Evolutionary conservation across 2,113 vertebrate species (phyloP), one percentile per base, ranked within the genome.

Genomic region (Capreolus pygargus): DNA sequence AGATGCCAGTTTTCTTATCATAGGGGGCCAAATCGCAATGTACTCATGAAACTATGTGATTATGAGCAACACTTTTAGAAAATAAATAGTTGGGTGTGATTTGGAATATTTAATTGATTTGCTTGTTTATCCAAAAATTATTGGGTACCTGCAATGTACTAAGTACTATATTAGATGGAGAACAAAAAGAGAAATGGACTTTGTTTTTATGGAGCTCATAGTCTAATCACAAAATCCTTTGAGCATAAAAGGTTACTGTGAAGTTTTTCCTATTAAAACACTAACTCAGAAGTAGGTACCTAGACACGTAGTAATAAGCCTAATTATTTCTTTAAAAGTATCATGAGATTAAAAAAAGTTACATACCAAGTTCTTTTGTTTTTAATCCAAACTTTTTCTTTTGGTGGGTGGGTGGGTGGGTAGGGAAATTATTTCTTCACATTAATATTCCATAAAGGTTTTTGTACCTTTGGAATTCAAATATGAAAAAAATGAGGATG

Each of bases 391-490:
- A 19, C 17, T 57, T 57, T 67, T 47, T 83, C n/a, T 67, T 60
- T 81, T 54, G 23, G 3, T 21, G 6, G 3, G 17, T 21, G 28
- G 3, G 17, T 21, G 28, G 28, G 30, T 52, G 17, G 47, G 33
- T n/a, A 36, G 52, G 5, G 76, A 82, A 95, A 47, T 82, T 67
- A 3, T 86, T 95, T 21, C 60, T 92, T 70, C 30, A 86, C 36
- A 12, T 87, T 81, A 85, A 60, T 96, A 86, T 67, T 58, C 28
- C 28, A 43, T 89, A n/a, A 86, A 83, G 25, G 2, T 78, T 90
- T 96, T 60, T 86, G 45, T 91, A 23, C 13, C 50, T 96, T 89
- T 91, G 57, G 23, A 95, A 95, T 79, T 96, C 47, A 94, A 81
- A 30, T 47, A 8, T 94, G 39, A 52, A 76, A 64, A 52, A 81